Base-by-base conservation (phyloP, 2,888 invertebrate genomes). In the Argyresthia albistria region DNA sequence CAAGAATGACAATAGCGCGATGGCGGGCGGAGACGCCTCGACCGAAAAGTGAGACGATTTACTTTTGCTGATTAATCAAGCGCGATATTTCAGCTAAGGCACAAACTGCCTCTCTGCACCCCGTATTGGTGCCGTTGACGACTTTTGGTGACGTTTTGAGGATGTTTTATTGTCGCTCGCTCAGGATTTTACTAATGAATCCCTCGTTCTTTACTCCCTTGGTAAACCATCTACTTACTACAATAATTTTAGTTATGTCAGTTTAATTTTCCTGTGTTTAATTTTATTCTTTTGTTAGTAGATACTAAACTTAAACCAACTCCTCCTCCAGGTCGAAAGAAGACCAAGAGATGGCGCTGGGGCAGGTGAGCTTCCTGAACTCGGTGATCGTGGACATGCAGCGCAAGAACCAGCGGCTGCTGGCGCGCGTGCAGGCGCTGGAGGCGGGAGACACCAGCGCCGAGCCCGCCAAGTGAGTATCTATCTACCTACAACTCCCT, bases 381-480 rank as follows among this genome's bases (percentile, higher is more conserved):
- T 95, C 97, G 8, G 97, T 99, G 61, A 98, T 99, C 64, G 97
- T 96, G 35, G 98, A 98, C 69, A 95, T 98, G 93, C 97, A 97
- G 78, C 91, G 91, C 60, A 98, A 98, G 77, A 97, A 97, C 70
- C 95, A 96, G 67, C 93, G 93, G 61, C 88, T 97, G 1, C 89
- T 92, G 69, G 91, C 92, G 51, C 90, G 94, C 63, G 91, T 97
- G 46, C 92, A 95, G 64, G 92, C 93, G 39, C 88, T 97, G 49
- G 95, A 95, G 73, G 86, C 91, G 88, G 79, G 93, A 86, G 60
- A 89, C 8, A 55, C 64, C 8, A 11, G 14, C 36, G 36, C 35
- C 35, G 48, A 36, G 9, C 69, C 74, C 1, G 56, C 76, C 10
- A 75, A 77, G 84, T 84, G 58, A 76, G 78, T 68, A 9, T 43